Conservation (phyloP, 2,797 vertebrate genomes). For the Cuniculus paca region DNA sequence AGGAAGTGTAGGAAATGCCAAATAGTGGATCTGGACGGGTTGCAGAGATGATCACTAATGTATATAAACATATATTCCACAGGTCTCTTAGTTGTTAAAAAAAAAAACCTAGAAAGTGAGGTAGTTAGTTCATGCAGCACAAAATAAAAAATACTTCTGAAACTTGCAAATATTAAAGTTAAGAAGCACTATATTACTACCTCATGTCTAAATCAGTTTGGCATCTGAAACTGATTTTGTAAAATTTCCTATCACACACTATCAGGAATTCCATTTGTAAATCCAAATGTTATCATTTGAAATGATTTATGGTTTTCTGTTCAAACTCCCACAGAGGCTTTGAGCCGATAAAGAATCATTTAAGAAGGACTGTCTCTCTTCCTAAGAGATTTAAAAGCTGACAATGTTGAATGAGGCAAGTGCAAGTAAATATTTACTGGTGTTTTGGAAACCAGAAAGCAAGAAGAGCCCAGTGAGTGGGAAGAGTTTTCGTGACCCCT, state of each 20-base stretch:
- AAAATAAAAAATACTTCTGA: background rate
- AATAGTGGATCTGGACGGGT: too few relatives aligned
- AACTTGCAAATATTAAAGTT: background rate
- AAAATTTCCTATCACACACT: background rate
- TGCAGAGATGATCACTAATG: background rate
- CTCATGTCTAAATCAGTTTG: background rate
- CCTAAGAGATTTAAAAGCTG: conserved; percentile 6
- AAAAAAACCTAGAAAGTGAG: background rate
- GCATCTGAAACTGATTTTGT: background rate
- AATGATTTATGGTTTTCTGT: conserved; percentile 55
- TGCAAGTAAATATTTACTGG: conserved; percentile 66
- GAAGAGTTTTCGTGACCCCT: background rate
- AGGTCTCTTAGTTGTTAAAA: background rate
- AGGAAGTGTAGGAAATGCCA: background rate
- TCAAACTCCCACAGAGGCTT: conserved; percentile 31
- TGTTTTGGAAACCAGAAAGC: conserved; percentile 69
- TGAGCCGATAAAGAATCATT: background rate
- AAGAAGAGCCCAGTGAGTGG: background rate
- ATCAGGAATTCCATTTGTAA: conserved; percentile 49
- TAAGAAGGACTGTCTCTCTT: conserved; percentile 7
- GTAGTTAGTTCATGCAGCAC: background rate
- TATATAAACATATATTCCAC: accelerated
- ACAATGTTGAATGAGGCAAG: conserved; percentile 38
- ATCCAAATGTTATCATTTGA: conserved; percentile 49
- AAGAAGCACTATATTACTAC: background rate